These are phyloP conservation scores for Talpa occidentalis DNA, from an alignment of 2,113 vertebrate species.

Conservation along the genomic window DNA sequence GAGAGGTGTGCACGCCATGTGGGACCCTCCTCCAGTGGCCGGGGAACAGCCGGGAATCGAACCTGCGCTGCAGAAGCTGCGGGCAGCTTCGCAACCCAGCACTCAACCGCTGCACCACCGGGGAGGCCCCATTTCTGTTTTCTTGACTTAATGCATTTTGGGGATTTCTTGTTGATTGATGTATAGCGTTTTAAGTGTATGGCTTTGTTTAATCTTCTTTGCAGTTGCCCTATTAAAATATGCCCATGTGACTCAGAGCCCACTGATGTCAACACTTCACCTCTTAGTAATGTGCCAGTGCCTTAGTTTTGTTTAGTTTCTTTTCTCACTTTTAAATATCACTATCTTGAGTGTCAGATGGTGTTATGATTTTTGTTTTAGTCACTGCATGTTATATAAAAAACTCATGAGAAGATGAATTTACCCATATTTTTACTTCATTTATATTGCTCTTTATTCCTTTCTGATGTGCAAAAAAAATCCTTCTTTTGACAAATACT, in stretches of 20 bases:
- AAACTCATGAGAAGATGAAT: background rate
- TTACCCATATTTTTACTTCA: background rate
- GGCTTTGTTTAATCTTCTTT: background rate
- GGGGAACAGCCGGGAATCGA: no score
- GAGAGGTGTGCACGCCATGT: no score
- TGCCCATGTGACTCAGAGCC: background rate
- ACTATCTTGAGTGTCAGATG: background rate
- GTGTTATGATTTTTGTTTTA: constrained; percentile 16
- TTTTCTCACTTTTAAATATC: background rate
- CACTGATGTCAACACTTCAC: background rate
- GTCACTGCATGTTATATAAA: background rate
- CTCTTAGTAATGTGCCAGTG: background rate
- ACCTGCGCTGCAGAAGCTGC: no score
- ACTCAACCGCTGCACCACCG: no score
- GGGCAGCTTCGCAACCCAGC: no score
- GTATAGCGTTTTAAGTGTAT: background rate
- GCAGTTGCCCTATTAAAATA: background rate
- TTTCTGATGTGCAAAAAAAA: background rate
- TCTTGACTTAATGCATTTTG: background rate
- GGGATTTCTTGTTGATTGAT: background rate
- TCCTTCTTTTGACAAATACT: constrained; percentile 1
- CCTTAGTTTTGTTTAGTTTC: background rate
- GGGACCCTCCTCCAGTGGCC: no score
- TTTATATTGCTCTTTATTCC: background rate
- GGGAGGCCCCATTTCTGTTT: constrained; percentile 7